Conservation (phyloP, 2,797 vertebrate genomes). For the Sphaeramia orbicularis region DNA sequence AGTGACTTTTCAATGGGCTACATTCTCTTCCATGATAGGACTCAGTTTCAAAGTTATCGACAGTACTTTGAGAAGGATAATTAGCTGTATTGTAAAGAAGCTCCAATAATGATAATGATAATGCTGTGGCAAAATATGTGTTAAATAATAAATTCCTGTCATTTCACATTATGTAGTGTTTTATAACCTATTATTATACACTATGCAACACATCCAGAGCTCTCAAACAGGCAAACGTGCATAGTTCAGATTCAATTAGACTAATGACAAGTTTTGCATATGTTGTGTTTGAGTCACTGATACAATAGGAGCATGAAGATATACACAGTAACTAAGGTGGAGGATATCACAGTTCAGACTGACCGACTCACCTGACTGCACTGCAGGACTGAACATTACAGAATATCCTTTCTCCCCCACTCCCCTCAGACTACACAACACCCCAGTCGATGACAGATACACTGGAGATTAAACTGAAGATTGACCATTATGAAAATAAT, state of each 20-base stretch:
- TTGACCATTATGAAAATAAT: too few relatives aligned
- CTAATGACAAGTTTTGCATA: background rate
- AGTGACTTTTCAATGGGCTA: slow-evolving; percentile 47
- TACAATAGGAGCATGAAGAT: too few relatives aligned
- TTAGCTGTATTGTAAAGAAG: slow-evolving; percentile 40
- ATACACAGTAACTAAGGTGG: too few relatives aligned
- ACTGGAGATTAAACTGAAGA: too few relatives aligned
- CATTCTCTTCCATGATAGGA: slow-evolving; percentile 39
- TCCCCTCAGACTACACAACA: too few relatives aligned
- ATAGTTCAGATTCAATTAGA: background rate
- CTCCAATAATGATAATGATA: background rate
- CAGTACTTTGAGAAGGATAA: slow-evolving; percentile 47
- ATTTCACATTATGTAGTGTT: background rate
- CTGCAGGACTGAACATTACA: too few relatives aligned
- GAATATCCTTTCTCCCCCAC: too few relatives aligned
- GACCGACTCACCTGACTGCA: too few relatives aligned
- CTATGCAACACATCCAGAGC: background rate
- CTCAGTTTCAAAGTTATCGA: slow-evolving; percentile 31
- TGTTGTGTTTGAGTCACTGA: too few relatives aligned
- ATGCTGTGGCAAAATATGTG: background rate
- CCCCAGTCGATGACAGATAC: too few relatives aligned
- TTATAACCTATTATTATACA: background rate
- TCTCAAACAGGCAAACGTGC: background rate
- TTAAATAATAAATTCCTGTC: background rate
- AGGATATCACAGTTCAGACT: too few relatives aligned